Evolutionary conservation across 2,113 vertebrate species (phyloP).

Genomic region (Oncorhynchus masou): DNA sequence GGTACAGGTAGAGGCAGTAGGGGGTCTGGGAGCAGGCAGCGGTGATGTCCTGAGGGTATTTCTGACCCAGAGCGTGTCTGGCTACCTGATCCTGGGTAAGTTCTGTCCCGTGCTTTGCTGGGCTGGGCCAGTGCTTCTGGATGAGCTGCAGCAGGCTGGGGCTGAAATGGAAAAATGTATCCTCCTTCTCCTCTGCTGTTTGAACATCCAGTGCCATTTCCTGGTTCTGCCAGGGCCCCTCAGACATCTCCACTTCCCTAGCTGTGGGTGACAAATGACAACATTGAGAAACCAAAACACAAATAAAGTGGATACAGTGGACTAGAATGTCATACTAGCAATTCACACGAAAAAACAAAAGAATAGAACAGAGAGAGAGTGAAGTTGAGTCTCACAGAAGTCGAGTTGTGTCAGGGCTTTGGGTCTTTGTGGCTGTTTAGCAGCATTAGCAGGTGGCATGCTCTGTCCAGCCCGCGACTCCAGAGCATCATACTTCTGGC

Average conservation of each 20-base stretch:
- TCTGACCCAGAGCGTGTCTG: constrained; percentile 26
- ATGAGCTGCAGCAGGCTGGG: constrained; percentile 30
- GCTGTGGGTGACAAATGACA: not conserved
- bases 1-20: constrained; percentile 67
- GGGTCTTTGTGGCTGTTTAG: not conserved
- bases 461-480: constrained; percentile 81
- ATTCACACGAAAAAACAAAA: not conserved
- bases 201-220: not conserved
- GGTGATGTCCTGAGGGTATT: constrained; percentile 27
- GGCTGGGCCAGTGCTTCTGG: constrained; percentile 26
- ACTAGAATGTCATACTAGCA: not conserved
- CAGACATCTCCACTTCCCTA: not conserved
- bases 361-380: not conserved
- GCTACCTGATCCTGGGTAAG: not conserved
- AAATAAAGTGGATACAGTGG: not conserved
- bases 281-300: not conserved
- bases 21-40: constrained; percentile 37
- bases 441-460: constrained; percentile 26
- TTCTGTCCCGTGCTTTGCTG: not conserved
- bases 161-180: not conserved
- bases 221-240: not conserved
- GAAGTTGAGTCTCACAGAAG: constrained; percentile 12
- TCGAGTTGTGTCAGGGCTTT: not conserved
- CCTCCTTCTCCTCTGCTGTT: not conserved
- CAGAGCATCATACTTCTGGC: constrained; percentile 76